Evolutionary conservation across 2,888 invertebrate genomes (phyloP).

Genomic region (Tipula lateralis): DNA sequence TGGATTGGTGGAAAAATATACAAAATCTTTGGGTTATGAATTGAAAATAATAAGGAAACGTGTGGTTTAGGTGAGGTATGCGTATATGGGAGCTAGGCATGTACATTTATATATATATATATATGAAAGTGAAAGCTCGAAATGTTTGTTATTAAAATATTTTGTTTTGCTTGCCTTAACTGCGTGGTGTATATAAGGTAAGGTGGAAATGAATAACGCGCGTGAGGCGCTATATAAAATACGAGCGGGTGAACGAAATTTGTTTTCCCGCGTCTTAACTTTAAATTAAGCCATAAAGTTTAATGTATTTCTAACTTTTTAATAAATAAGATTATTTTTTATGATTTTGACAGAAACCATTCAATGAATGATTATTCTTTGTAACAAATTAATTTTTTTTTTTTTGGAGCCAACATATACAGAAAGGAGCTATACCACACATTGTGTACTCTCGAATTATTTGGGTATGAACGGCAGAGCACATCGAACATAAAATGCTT

Average conservation of each 20-base stretch:
- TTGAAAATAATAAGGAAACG: not conserved
- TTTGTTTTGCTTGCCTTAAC: not conserved
- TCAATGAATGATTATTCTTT: constrained; percentile 24
- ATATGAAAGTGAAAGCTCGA: not conserved
- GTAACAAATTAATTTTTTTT: constrained; percentile 24
- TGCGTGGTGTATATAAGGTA: not conserved
- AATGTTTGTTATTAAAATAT: not conserved
- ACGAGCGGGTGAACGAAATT: not conserved
- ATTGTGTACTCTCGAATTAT: not conserved
- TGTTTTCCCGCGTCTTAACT: not conserved
- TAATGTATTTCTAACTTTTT: not conserved
- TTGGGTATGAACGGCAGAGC: not conserved
- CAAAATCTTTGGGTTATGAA: not conserved
- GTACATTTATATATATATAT: too few species aligned
- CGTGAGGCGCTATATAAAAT: not conserved
- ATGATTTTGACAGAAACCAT: constrained; percentile 24
- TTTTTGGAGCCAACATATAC: not conserved
- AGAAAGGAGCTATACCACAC: not conserved
- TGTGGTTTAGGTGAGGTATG: not conserved
- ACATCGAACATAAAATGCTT: not conserved
- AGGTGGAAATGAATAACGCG: not conserved
- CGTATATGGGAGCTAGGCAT: not conserved
- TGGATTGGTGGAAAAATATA: not conserved
- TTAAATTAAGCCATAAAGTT: constrained; percentile 19
- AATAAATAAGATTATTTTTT: constrained; percentile 15